Conservation (phyloP, 2,113 vertebrate genomes). For the Crotalus helleri region DNA sequence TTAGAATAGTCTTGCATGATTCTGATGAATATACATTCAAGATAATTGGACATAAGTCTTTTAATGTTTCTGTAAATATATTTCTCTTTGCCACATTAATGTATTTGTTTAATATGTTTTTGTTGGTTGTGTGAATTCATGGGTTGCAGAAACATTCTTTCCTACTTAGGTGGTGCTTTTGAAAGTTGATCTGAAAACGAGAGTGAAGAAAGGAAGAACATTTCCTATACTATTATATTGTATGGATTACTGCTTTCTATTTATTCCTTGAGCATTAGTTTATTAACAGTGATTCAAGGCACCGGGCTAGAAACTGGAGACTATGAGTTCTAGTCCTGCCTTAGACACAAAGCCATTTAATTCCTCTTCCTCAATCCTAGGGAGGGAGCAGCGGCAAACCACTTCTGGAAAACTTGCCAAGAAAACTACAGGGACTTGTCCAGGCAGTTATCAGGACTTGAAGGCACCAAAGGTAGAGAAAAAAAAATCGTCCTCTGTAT, state of each 20-base stretch:
- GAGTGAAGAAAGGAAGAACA: not conserved
- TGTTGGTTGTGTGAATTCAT: not conserved
- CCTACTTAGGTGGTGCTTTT: not conserved
- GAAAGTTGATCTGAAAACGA: not conserved
- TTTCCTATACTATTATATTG: not conserved
- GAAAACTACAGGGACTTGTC: not conserved
- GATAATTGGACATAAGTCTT: not conserved
- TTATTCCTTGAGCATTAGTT: not conserved
- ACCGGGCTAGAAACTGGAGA: not conserved
- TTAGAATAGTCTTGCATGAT: not conserved
- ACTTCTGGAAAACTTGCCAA: not conserved
- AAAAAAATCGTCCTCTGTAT: not conserved
- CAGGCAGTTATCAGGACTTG: not conserved
- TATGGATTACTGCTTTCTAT: not conserved
- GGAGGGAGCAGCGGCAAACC: not conserved
- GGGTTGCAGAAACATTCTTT: not conserved
- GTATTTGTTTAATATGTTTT: not conserved
- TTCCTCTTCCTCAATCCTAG: not conserved
- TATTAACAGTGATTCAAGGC: not conserved
- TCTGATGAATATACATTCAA: not conserved
- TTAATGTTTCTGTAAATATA: not conserved
- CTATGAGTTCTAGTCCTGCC: not conserved
- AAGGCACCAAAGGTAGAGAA: not conserved
- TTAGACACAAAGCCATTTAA: not conserved
- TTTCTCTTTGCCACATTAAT: not conserved